Base-by-base conservation (phyloP, 2,113 vertebrate species). In the Arizona elegans region DNA sequence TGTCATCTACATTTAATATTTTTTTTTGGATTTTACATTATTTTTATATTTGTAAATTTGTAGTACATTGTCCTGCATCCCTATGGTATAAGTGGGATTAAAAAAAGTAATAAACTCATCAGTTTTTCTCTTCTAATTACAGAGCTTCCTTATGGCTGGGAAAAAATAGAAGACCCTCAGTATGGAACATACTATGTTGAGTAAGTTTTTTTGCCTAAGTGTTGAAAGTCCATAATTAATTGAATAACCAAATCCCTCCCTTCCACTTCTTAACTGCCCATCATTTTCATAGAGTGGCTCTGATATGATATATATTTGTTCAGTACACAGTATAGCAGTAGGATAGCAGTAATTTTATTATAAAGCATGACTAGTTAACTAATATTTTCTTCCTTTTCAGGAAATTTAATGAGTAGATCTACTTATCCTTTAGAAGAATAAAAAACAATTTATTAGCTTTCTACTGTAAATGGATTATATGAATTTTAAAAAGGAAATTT, bases 91-190 rank as follows among this genome's bases (percentile, higher is more conserved):
- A 55, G 12, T 12, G 3, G 24, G 52, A 17, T 15, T 15, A 53
- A 38, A 86, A 86, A 92, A 65, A 43, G 3, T 92, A 50, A 89
- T 87, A 33, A 94, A 91, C 90, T 94, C 93, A 91, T 90, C 95
- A 56, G 93, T 86, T 93, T 17, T 59, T 95, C 75, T 58, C 54
- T 81, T 96, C 95, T 96, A 53, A 91, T 97, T 97, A 38, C 95
- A 99, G 99, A 99, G 96, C 98, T 99, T 97, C 99, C 99, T 47
- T 99, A 99, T 54, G 99, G 99, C 92, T 99, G 99, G 99, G 99
- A 99, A 97, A 99, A 98, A 97, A 99, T 99, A 92, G 99, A 99
- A 94, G 99, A 99, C 94, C 99, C 99, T 75, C 99, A 99, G 65
- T 99, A 99, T 2, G 99, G 99, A 93, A 99, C 98, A 11, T 99